These are phyloP conservation scores for Ips nitidus DNA, from an alignment of 1,140 invertebrate genomes.

Conservation along the genomic window DNA sequence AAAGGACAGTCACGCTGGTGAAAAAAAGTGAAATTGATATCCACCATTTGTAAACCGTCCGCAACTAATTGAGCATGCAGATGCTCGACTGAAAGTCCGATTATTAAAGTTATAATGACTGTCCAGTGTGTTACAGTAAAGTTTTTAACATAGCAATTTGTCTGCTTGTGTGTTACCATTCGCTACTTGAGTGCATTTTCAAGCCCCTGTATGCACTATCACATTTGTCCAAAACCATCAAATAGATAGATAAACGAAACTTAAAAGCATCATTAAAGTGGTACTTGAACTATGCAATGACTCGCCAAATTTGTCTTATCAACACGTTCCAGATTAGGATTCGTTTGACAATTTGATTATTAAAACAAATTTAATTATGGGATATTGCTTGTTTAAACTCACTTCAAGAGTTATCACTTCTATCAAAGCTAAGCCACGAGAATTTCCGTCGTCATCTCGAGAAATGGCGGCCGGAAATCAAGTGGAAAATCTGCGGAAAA, in stretches of 20 bases:
- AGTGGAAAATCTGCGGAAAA: constrained; percentile 26
- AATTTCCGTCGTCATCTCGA: constrained; percentile 33
- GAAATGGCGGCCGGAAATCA: constrained; percentile 21
- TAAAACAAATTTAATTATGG: too few relatives aligned
- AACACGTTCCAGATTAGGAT: too few relatives aligned
- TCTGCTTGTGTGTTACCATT: neutral
- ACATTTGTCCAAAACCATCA: too few relatives aligned
- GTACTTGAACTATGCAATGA: too few relatives aligned
- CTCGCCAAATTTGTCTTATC: too few relatives aligned
- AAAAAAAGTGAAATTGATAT: too few relatives aligned
- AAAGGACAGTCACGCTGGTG: neutral
- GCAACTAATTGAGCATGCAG: constrained; percentile 11
- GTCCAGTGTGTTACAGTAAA: constrained; percentile 11
- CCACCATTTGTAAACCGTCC: neutral
- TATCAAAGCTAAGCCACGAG: constrained; percentile 2
- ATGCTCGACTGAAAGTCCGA: constrained; percentile 4
- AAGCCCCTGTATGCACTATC: too few relatives aligned
- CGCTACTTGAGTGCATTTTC: too few relatives aligned
- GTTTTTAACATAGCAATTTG: constrained; percentile 17
- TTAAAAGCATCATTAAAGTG: too few relatives aligned
- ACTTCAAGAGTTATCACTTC: neutral
- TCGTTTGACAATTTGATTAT: too few relatives aligned
- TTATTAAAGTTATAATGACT: constrained; percentile 16
- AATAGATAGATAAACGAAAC: too few relatives aligned
- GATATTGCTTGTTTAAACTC: too few relatives aligned